Conservation (phyloP, 2,113 vertebrate genomes). For the Triplophysa siluroides region DNA sequence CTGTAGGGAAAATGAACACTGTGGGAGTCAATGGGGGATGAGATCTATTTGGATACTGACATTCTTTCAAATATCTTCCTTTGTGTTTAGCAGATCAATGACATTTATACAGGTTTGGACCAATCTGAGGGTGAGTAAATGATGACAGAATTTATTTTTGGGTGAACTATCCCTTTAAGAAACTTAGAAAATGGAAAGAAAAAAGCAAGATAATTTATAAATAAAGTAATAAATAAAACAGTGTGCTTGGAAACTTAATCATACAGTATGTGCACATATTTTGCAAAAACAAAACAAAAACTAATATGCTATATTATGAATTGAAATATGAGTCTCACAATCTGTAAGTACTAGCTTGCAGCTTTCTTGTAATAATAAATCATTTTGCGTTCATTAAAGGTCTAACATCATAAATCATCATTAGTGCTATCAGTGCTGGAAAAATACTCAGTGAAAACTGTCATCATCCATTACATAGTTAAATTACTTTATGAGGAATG, state of each 20-base stretch:
- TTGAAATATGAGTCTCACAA: constrained; percentile 64
- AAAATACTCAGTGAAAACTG: constrained; percentile 64
- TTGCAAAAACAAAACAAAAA: neutral
- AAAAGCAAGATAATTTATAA: neutral
- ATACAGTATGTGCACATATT: neutral
- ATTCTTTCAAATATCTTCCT: no score
- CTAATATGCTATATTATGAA: neutral
- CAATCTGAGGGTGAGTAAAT: no score
- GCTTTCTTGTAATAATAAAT: constrained; percentile 61
- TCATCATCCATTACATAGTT: constrained; percentile 58
- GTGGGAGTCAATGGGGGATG: no score
- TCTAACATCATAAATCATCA: constrained; percentile 62
- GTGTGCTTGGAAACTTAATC: constrained; percentile 5
- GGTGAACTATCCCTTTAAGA: no score
- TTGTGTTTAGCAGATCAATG: no score
- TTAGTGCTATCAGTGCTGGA: constrained; percentile 63
- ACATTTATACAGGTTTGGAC: no score
- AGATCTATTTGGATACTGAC: no score
- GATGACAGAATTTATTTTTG: no score
- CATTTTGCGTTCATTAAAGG: constrained; percentile 54
- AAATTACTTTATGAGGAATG: constrained; percentile 54
- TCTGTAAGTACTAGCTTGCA: constrained; percentile 57
- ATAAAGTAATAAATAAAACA: neutral
- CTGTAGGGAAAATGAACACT: no score
- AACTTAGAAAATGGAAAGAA: neutral